Conservation (phyloP, 2,888 invertebrate species). For the Tryphoninae sp. region DNA sequence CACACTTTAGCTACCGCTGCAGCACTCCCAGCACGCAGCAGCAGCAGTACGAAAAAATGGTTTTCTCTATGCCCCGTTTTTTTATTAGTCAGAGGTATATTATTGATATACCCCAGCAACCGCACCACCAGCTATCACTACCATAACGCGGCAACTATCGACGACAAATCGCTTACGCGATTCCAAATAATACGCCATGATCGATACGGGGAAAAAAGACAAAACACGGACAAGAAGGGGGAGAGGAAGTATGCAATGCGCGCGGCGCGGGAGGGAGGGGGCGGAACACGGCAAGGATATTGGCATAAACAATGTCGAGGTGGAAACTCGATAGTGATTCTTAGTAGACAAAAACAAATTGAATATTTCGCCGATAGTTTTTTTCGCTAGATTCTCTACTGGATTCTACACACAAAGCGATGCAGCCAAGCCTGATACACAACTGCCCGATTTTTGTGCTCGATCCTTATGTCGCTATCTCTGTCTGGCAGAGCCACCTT, state of each 20-base stretch:
- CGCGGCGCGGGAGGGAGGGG: constrained; percentile 21
- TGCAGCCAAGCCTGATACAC: not conserved
- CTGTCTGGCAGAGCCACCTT: constrained; percentile 46
- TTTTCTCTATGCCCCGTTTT: constrained; percentile 30
- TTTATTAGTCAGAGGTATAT: not conserved
- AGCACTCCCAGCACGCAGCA: constrained; percentile 19
- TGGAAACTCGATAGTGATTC: constrained; percentile 33
- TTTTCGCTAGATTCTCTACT: constrained; percentile 3
- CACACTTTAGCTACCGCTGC: constrained; percentile 55
- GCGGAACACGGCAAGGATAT: constrained; percentile 33
- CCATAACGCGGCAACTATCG: constrained; percentile 52
- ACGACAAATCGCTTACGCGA: constrained; percentile 59
- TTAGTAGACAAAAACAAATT: not conserved
- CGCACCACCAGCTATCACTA: constrained; percentile 50
- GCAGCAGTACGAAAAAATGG: constrained; percentile 36
- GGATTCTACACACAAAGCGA: not conserved
- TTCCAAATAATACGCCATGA: constrained; percentile 64
- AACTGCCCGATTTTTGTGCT: constrained; percentile 27
- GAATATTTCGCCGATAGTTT: constrained; percentile 12
- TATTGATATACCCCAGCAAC: constrained; percentile 18
- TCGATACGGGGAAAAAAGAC: constrained; percentile 61
- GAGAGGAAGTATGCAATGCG: constrained; percentile 42
- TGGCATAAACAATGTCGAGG: constrained; percentile 57
- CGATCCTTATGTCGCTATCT: constrained; percentile 21
- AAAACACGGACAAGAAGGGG: constrained; percentile 54